Conservation (phyloP, 92 coral and sea anemone species). For the Epizoanthus illoricatus region DNA sequence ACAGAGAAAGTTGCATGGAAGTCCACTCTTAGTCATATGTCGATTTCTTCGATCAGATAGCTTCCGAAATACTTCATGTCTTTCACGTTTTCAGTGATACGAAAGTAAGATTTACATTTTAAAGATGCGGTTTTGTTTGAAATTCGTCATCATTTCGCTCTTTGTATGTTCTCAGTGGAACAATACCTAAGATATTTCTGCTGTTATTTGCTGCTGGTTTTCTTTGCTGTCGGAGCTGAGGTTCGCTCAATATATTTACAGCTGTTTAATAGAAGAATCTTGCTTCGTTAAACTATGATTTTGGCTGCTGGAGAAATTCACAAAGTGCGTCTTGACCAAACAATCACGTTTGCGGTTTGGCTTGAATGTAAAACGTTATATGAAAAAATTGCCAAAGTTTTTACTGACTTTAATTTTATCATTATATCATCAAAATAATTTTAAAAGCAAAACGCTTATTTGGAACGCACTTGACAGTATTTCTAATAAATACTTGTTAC, state of each 20-base stretch:
- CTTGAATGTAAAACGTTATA: not conserved
- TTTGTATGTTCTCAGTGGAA: slow-evolving; percentile 3
- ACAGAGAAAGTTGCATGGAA: too few species aligned
- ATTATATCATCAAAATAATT: not conserved
- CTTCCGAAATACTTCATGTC: not conserved
- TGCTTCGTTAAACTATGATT: not conserved
- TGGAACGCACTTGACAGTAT: not conserved
- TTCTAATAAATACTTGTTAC: too few species aligned
- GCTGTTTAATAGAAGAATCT: not conserved
- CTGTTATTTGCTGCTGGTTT: not conserved
- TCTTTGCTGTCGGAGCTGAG: not conserved
- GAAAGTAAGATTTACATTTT: not conserved
- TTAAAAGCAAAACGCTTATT: not conserved
- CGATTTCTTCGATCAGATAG: not conserved
- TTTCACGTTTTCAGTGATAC: not conserved
- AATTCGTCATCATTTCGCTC: slow-evolving; percentile 8
- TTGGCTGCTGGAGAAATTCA: not conserved
- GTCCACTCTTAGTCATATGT: too few species aligned
- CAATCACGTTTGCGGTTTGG: slow-evolving; percentile 4
- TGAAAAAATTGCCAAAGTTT: not conserved
- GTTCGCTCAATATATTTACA: not conserved
- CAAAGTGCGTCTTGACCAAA: not conserved
- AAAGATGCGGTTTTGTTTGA: not conserved
- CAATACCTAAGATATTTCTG: not conserved
- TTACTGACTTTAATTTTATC: not conserved